Conservation (phyloP, 2,797 vertebrate genomes). For the Austrolebias charrua region DNA sequence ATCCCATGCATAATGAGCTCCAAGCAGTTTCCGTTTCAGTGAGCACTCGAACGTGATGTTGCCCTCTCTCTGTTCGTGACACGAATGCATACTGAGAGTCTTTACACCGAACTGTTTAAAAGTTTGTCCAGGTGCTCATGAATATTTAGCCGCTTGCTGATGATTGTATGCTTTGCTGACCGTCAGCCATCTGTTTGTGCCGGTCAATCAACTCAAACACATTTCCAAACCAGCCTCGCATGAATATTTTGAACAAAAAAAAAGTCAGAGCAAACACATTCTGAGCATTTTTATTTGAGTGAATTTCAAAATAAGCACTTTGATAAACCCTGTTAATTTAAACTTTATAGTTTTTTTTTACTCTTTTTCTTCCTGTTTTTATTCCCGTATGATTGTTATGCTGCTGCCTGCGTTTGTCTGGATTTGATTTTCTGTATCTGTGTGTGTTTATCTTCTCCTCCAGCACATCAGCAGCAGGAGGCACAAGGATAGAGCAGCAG, state of each 20-base stretch:
- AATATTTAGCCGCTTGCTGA: conserved; percentile 63
- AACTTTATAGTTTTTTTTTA: not conserved
- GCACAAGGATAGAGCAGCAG: conserved; percentile 97
- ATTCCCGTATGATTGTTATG: not conserved
- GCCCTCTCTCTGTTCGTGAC: conserved; percentile 32
- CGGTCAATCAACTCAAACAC: conserved; percentile 59
- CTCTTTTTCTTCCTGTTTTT: too few species aligned
- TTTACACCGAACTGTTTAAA: conserved; percentile 41
- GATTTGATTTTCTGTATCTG: conserved; percentile 10
- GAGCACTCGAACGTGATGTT: conserved; percentile 23
- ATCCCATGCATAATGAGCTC: conserved; percentile 42
- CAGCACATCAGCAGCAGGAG: conserved; percentile 99
- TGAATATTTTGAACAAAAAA: conserved; percentile 55
- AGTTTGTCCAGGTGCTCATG: conserved; percentile 73
- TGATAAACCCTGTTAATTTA: conserved; percentile 41
- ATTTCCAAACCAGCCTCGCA: conserved; percentile 36
- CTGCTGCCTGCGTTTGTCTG: conserved; percentile 7
- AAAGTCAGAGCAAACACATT: conserved; percentile 25
- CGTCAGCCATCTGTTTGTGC: conserved; percentile 65
- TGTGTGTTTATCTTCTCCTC: conserved; percentile 46
- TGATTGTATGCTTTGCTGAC: conserved; percentile 38
- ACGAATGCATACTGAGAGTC: conserved; percentile 30
- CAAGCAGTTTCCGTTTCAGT: conserved; percentile 25
- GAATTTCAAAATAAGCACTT: conserved; percentile 20
- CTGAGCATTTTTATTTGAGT: conserved; percentile 8